phyloP scores from a whole-genome alignment of 2,888 invertebrate species.

The Odontocolon sp. region DNA sequence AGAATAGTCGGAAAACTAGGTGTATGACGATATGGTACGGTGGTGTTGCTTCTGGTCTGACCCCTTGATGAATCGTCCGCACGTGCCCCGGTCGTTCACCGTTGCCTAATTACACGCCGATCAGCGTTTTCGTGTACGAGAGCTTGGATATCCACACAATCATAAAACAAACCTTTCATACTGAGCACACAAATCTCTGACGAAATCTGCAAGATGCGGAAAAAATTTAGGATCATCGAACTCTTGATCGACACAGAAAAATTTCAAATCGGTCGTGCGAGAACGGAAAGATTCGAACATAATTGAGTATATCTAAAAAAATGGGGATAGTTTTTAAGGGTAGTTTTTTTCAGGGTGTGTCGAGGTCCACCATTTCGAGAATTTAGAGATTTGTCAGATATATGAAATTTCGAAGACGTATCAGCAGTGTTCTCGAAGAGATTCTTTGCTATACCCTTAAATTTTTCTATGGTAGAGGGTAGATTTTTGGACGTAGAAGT shows the following conservation, averaged over 20 bases:
- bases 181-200: neutral
- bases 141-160: neutral
- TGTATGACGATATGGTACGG: constrained; percentile 20
- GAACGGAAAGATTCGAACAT: no score
- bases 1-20: constrained; percentile 43
- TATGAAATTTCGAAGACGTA: no score
- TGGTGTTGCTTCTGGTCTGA: constrained; percentile 13
- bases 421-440: neutral
- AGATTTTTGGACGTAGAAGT: neutral
- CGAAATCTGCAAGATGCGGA: neutral
- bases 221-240: no score
- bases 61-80: constrained; percentile 79
- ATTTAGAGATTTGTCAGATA: no score
- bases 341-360: no score
- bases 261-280: no score
- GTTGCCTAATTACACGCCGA: constrained; percentile 80
- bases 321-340: no score
- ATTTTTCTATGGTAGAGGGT: constrained; percentile 12
- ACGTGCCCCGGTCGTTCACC: constrained; percentile 77
- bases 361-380: no score
- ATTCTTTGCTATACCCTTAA: neutral
- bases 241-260: no score
- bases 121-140: constrained; percentile 66
- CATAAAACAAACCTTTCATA: neutral
- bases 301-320: no score